phyloP scores from a whole-genome alignment of 2,797 vertebrate species.

The Cryptoblepharus egeriae region DNA sequence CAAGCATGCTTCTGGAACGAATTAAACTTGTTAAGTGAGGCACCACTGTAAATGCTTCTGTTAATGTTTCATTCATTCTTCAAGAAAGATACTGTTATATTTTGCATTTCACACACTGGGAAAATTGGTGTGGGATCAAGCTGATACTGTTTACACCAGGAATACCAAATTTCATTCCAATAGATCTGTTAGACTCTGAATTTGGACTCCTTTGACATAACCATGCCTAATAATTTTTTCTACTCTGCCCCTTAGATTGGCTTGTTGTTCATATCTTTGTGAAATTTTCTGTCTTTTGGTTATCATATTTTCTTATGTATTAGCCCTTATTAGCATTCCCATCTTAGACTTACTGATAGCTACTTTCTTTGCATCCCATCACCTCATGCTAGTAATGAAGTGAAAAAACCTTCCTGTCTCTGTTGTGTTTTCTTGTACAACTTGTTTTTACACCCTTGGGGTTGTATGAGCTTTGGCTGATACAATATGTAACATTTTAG shows the following conservation, averaged over 20 bases:
- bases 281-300: no score
- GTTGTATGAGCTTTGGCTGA: conserved; percentile 16
- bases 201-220: no score
- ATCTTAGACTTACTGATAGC: not conserved
- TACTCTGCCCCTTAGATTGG: no score
- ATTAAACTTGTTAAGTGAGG: no score
- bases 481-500: conserved; percentile 18
- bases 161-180: not conserved
- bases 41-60: no score
- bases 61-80: no score
- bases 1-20: no score
- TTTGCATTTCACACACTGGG: not conserved
- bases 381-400: not conserved
- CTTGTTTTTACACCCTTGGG: conserved; percentile 23
- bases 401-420: not conserved
- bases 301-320: no score
- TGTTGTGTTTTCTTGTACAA: conserved; percentile 15
- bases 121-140: not conserved
- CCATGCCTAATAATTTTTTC: no score
- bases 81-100: not conserved
- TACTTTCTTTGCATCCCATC: not conserved
- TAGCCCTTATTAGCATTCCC: not conserved
- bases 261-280: no score
- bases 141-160: not conserved
- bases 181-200: no score